Conservation (phyloP, 2,888 invertebrate species). For the Cheilosia soror region DNA sequence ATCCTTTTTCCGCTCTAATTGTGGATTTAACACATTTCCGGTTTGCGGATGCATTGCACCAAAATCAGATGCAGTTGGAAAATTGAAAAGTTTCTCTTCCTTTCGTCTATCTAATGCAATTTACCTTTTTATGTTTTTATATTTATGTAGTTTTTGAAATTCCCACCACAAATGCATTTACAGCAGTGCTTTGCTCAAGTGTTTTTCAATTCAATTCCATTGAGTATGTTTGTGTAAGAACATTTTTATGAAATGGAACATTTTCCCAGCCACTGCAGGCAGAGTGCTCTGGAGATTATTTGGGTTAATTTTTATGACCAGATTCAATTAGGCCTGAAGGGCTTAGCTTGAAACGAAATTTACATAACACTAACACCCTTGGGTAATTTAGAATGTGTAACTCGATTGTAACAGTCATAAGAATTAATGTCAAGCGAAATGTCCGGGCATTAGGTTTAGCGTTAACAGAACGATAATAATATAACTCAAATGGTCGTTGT, state of each 20-base stretch:
- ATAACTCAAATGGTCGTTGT: no score
- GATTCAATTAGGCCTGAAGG: slow-evolving; percentile 46
- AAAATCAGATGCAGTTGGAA: background rate
- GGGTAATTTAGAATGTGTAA: background rate
- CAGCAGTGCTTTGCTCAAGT: slow-evolving; percentile 10
- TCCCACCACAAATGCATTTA: slow-evolving; percentile 6
- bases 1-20: slow-evolving; percentile 7
- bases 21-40: slow-evolving; percentile 1
- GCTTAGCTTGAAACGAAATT: slow-evolving; percentile 8
- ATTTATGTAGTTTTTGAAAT: background rate
- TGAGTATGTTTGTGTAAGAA: background rate
- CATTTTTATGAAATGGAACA: background rate
- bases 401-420: slow-evolving; percentile 1
- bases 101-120: slow-evolving; percentile 14
- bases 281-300: slow-evolving; percentile 5
- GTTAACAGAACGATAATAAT: background rate
- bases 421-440: slow-evolving; percentile 7
- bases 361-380: slow-evolving; percentile 3
- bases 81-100: background rate
- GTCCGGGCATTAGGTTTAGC: background rate
- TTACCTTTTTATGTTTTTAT: slow-evolving; percentile 6
- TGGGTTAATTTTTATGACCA: slow-evolving; percentile 62
- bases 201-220: slow-evolving; percentile 22
- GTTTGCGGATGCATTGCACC: slow-evolving; percentile 7
- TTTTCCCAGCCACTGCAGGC: slow-evolving; percentile 24